phyloP scores from a whole-genome alignment of 2,797 vertebrate genomes.

The Lateolabrax maculatus region DNA sequence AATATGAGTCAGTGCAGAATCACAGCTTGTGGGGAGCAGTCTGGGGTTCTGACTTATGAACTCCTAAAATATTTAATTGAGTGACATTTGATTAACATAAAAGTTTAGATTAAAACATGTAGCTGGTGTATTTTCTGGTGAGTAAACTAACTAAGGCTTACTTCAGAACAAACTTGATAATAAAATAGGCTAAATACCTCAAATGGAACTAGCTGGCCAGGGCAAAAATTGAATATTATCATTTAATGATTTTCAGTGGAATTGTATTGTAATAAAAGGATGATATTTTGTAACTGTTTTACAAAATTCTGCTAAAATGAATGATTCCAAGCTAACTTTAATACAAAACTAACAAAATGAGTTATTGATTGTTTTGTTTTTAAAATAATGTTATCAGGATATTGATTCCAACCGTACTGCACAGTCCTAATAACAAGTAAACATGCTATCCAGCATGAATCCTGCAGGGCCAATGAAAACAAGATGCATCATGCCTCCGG shows the following conservation, averaged over 20 bases:
- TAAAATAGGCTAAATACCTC: too few species aligned
- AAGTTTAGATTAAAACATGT: not conserved
- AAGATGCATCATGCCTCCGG: not conserved
- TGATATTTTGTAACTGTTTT: not conserved
- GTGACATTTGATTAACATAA: not conserved
- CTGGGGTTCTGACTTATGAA: conserved; percentile 7
- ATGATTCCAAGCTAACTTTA: not conserved
- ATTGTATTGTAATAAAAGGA: too few species aligned
- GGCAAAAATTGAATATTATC: not conserved
- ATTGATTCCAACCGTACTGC: not conserved
- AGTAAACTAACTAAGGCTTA: not conserved
- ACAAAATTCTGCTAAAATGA: not conserved
- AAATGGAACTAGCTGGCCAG: not conserved
- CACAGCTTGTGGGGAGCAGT: conserved; percentile 11
- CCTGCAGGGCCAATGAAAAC: not conserved
- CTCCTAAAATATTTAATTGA: conserved; percentile 11
- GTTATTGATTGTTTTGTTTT: not conserved
- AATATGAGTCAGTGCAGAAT: conserved; percentile 50
- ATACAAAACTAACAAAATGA: not conserved
- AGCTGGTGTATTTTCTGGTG: not conserved
- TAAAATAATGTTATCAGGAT: not conserved
- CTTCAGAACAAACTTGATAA: too few species aligned
- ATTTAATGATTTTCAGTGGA: not conserved
- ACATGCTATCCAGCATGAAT: not conserved
- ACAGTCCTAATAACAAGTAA: not conserved